Evolutionary conservation across 2,888 invertebrate species (phyloP).

Genomic region (Nymphalis c-album): DNA sequence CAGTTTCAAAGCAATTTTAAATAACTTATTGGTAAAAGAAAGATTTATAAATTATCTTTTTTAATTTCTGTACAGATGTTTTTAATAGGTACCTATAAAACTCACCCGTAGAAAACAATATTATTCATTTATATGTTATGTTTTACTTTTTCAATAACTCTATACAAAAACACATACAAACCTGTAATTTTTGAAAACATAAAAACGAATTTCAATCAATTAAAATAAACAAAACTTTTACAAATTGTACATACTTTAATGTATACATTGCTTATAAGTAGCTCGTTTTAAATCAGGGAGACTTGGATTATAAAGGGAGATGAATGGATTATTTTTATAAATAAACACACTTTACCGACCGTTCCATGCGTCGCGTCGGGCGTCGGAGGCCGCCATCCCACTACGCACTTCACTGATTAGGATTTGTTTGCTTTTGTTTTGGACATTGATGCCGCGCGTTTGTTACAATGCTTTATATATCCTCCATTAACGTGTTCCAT

Average conservation of each 20-base stretch:
- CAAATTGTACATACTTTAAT: neutral
- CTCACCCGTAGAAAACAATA: too few relatives aligned
- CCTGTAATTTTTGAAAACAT: too few relatives aligned
- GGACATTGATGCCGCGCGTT: constrained; percentile 21
- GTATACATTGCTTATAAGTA: constrained; percentile 14
- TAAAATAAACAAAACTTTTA: too few relatives aligned
- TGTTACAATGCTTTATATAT: constrained; percentile 14
- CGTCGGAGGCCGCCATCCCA: constrained; percentile 51
- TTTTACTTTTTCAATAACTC: too few relatives aligned
- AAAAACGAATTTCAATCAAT: too few relatives aligned
- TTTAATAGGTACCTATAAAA: too few relatives aligned
- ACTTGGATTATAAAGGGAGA: constrained; percentile 35
- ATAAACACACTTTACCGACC: constrained; percentile 59
- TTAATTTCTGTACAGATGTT: too few relatives aligned
- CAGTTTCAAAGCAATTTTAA: too few relatives aligned
- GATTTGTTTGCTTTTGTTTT: constrained; percentile 50
- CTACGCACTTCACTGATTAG: constrained; percentile 50
- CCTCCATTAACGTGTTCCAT: neutral
- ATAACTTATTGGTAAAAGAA: too few relatives aligned
- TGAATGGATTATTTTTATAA: constrained; percentile 68
- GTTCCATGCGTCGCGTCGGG: constrained; percentile 41
- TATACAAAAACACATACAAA: too few relatives aligned
- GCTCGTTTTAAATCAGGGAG: constrained; percentile 16
- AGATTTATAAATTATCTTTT: too few relatives aligned
- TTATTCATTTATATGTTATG: too few relatives aligned